Base-by-base conservation (phyloP, 2,888 invertebrate species). In the Caenorhabditis drosophilae region DNA sequence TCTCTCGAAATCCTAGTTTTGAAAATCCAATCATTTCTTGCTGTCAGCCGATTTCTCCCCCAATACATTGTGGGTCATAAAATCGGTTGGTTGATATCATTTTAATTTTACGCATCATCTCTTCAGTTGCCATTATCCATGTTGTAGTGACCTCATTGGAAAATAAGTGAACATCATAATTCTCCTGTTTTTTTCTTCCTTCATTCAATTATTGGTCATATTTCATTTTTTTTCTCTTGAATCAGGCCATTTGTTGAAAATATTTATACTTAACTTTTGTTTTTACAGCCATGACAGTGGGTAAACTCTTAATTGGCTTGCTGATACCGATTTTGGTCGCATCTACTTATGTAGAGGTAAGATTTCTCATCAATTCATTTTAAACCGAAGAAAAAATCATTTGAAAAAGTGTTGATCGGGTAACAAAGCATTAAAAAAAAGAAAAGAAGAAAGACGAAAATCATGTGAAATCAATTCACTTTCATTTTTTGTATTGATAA, bases 221-320 rank as follows among this genome's bases (percentile, higher is more conserved):
- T 36, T 36, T 36, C 36, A 11, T 38, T 38, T 36, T 20, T 50
- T 36, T 23, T 1, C 12, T 27, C n/a, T 34, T 42, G 34, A 23
- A 4, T 44, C 36, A 7, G 1, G 18, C 7, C n/a, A 40, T 26
- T 40, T 47, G 34, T 47, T 35, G 11, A 3, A 36, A 36, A 36
- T 36, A 31, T 31, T 31, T 31, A 31, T 9, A 31, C 6, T 9
- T 9, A 31, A 31, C 12, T 31, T 9, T 6, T 18, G 23, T 42
- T 23, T 42, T 42, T 42, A 7, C 55, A 60, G 59, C 55, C 51
- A 66, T 66, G 66, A 60, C 59, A 59, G 54, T 55, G 66, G 66
- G 66, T 66, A 66, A 59, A 66, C 59, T 66, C 48, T 27, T 66
- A 59, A 56, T 56, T 60, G 66, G 66, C 52, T 56, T 66, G 53